Percentiles rank a stretch among this genome's conserved stretches.
Evolutionary conservation across 2,113 vertebrate genomes (phyloP).

Genomic region (human): DNA sequence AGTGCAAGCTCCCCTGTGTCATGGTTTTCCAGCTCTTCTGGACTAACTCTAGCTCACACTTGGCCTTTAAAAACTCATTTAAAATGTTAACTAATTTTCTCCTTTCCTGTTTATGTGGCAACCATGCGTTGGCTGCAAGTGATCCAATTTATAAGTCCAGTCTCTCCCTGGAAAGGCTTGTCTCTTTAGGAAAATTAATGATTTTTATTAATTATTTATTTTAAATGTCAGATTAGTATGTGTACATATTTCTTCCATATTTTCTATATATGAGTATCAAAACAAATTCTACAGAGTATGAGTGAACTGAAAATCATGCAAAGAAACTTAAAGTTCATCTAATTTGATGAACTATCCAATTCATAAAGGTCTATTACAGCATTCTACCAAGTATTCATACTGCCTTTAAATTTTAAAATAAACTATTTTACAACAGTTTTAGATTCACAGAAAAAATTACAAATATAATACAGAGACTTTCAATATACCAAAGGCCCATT

Average conservation of each 20-base stretch:
- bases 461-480: neutral
- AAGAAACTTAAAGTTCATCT: neutral
- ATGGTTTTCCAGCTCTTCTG: neutral
- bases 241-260: neutral
- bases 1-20: neutral
- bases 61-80: neutral
- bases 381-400: neutral
- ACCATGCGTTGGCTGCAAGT: neutral
- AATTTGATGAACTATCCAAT: neutral
- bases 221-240: neutral
- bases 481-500: neutral
- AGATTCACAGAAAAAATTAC: neutral
- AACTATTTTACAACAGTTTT: neutral
- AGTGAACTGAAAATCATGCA: neutral
- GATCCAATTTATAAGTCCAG: neutral
- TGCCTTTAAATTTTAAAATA: neutral
- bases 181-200: neutral
- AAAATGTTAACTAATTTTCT: neutral
- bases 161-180: neutral
- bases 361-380: neutral
- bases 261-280: neutral
- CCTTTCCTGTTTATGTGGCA: neutral
- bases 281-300: neutral
- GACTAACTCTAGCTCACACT: neutral
- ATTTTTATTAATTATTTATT: neutral